A percentile compares a stretch with the other conserved stretches of the same genome.
Evolutionary conservation across 2,797 vertebrate genomes (phyloP).

Genomic region (Enteromius argenteus): DNA sequence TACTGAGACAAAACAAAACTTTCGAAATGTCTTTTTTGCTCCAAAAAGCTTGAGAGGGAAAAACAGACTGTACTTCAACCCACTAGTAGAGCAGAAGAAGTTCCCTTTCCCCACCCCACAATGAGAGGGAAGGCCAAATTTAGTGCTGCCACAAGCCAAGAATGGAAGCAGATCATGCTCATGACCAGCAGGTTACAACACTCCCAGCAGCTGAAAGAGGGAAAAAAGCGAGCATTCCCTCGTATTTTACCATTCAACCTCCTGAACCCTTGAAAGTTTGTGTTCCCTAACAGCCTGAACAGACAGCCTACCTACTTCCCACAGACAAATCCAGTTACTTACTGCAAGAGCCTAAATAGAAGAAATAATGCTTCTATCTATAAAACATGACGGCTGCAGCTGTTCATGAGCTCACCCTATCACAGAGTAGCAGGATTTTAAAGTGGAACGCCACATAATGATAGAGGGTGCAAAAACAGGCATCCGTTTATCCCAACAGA

Average conservation of each 20-base stretch:
- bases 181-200: constrained; percentile 61
- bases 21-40: background rate
- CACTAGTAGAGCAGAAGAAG: constrained; percentile 9
- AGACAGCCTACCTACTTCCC: background rate
- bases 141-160: constrained; percentile 61
- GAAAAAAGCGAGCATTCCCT: background rate
- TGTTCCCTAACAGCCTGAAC: background rate
- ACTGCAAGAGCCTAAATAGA: constrained; percentile 13
- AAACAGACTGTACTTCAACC: background rate
- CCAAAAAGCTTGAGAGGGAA: background rate
- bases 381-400: constrained; percentile 33
- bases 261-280: background rate
- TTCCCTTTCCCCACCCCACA: constrained; percentile 29
- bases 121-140: constrained; percentile 28
- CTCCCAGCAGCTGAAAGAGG: constrained; percentile 18
- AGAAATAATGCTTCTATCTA: constrained; percentile 13
- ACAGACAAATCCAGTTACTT: constrained; percentile 10
- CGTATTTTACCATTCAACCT: background rate
- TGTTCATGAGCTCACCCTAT: constrained; percentile 60
- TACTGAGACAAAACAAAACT: background rate
- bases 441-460: constrained; percentile 53
- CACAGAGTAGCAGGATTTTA: constrained; percentile 45
- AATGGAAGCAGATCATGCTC: constrained; percentile 62
- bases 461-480: constrained; percentile 29
- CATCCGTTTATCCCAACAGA: constrained; percentile 36